Evolutionary conservation across 37 sponge, comb jelly and placozoan species (phyloP).

Genomic region (Chondrosia reniformis): DNA sequence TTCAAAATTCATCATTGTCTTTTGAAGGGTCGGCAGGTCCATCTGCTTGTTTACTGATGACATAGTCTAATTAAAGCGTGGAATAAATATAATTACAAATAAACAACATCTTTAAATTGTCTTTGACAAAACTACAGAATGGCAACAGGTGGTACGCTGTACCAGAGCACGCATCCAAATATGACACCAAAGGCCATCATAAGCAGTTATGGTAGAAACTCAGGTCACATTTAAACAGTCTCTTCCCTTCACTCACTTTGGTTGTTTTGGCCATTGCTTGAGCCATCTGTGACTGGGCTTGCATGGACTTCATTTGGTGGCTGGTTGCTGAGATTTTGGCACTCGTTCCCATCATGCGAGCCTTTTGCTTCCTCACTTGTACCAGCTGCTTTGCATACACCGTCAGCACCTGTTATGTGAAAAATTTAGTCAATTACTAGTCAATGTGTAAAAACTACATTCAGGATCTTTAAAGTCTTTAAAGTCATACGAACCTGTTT

Average conservation of each 20-base stretch:
- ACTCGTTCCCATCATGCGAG: constrained; percentile 76
- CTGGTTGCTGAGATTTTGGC: constrained; percentile 81
- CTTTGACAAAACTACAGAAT: too few species aligned
- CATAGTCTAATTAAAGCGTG: too few species aligned
- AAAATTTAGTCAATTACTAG: background rate
- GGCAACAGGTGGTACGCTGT: too few species aligned
- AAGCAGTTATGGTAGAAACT: background rate
- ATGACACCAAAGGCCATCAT: too few species aligned
- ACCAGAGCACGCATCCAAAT: too few species aligned
- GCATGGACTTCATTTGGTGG: constrained; percentile 83
- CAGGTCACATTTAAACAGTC: background rate
- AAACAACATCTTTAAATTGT: too few species aligned
- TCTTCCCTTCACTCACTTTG: background rate
- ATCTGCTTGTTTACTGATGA: constrained; percentile 82
- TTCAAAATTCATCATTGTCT: constrained; percentile 90
- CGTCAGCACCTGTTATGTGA: constrained; percentile 32
- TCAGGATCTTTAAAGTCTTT: background rate
- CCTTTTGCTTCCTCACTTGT: constrained; percentile 88
- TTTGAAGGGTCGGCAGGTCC: constrained; percentile 78
- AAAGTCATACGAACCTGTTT: constrained; percentile 58
- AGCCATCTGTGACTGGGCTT: constrained; percentile 68
- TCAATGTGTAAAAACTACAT: background rate
- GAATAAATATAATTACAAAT: too few species aligned
- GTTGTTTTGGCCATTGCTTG: constrained; percentile 79
- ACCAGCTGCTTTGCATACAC: constrained; percentile 95